These are phyloP conservation scores for Napeogenes sylphis DNA, from an alignment of 2,888 invertebrate species.

Conservation along the genomic window DNA sequence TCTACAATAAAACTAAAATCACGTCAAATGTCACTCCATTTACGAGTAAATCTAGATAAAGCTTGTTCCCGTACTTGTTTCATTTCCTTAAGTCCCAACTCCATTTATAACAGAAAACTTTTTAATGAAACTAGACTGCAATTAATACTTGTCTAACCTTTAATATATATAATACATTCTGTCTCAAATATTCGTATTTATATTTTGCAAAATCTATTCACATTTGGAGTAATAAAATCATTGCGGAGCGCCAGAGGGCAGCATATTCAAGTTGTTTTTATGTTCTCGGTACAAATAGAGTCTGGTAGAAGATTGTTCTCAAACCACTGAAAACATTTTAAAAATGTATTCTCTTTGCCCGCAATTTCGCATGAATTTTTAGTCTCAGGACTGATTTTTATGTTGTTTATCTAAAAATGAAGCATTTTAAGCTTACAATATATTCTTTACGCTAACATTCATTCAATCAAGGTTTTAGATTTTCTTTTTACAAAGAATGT, in stretches of 20 bases:
- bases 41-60: not conserved
- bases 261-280: slow-evolving; percentile 2
- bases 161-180: too few species aligned
- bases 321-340: slow-evolving; percentile 7
- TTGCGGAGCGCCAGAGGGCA: slow-evolving; percentile 3
- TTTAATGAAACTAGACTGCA: not conserved
- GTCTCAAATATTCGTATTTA: not conserved
- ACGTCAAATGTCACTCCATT: not conserved
- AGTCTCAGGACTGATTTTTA: not conserved
- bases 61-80: too few species aligned
- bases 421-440: too few species aligned
- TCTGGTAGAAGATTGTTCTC: slow-evolving; percentile 8
- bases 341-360: slow-evolving; percentile 3
- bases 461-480: too few species aligned
- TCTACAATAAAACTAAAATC: not conserved
- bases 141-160: not conserved
- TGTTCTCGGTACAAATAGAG: slow-evolving; percentile 5
- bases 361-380: slow-evolving; percentile 7
- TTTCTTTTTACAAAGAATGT: not conserved
- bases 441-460: too few species aligned
- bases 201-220: not conserved
- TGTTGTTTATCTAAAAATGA: slow-evolving; percentile 2
- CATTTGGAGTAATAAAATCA: slow-evolving; percentile 5
- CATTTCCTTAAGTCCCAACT: too few species aligned
- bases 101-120: too few species aligned